Evolutionary conservation across 2,888 invertebrate species (phyloP).

Genomic region (Syrphus vitripennis): DNA sequence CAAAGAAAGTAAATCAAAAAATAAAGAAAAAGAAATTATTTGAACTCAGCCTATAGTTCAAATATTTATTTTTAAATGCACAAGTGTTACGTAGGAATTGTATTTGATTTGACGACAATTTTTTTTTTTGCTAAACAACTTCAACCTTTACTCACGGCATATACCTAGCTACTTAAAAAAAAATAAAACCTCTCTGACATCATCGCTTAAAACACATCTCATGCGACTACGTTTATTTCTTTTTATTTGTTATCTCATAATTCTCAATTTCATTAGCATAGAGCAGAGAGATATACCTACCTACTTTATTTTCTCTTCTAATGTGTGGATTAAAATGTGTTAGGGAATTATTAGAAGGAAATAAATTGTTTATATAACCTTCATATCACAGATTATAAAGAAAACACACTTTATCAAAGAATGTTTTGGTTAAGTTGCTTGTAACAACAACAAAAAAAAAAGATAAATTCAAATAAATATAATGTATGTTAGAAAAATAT

Average conservation of each 20-base stretch:
- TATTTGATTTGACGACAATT: not conserved
- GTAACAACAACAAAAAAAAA: not conserved
- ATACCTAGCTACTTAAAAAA: not conserved
- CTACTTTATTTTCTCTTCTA: not conserved
- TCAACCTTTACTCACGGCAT: slow-evolving; percentile 13
- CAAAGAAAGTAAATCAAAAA: not conserved
- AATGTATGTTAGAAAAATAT: not conserved
- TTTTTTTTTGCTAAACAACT: not conserved
- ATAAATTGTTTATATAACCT: not conserved
- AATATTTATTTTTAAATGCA: not conserved
- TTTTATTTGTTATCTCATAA: slow-evolving; percentile 24
- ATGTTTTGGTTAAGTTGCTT: not conserved
- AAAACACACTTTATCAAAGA: not conserved
- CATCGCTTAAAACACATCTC: slow-evolving; percentile 52
- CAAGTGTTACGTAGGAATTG: not conserved
- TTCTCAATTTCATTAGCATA: slow-evolving; percentile 25
- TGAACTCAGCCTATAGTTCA: not conserved
- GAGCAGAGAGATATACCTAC: not conserved
- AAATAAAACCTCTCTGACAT: slow-evolving; percentile 43
- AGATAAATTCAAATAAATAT: not conserved
- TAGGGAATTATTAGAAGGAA: not conserved
- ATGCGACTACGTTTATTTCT: slow-evolving; percentile 15
- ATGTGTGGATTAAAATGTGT: not conserved
- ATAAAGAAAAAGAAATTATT: not conserved
- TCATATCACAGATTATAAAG: not conserved